Evolutionary conservation across 1,140 invertebrate genomes (phyloP), one percentile per base, ranked within the genome.

Genomic region (Oedothorax gibbosus): DNA sequence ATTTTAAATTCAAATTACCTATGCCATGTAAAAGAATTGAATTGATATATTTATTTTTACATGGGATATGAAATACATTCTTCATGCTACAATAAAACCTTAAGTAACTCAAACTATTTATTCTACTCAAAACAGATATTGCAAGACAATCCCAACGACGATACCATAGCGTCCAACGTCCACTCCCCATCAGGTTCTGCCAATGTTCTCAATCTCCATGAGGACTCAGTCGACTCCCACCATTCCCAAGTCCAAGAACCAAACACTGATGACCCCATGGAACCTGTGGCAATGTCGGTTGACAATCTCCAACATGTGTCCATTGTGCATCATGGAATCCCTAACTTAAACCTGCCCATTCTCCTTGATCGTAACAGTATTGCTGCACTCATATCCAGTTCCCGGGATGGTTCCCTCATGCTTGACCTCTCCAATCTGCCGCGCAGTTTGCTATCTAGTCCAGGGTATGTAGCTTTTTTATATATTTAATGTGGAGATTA

Each of bases 211-310:
- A 51, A 18, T 14, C 49, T 86, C 2, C 85, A 86, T 75, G 85
- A 79, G 66, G 85, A 86, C 64, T 79, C 85, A 7, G 76, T 77
- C 9, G 77, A 86, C 75, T 86, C 77, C n/a, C 83, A 78, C 20
- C 77, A 79, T 50, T 68, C 76, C 20, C 62, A 64, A 54, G 77
- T 80, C 9, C 69, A 64, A 65, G 68, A 86, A 80, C 35, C 35
- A 1, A 35, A 35, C 35, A 20, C 64, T 53, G 77, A 86, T 57
- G 69, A 77, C 20, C 15, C 50, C 10, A 21, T 86, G 54, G 77
- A 71, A 53, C 68, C 68, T 53, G 77, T 86, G n/a, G 11, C 85
- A 15, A 56, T 85, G 21, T n/a, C 73, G 51, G 75, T 85, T 53
- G 76, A 85, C 15, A 80, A 79, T 75, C 62, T 86, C 1, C 85